These are phyloP conservation scores for Morone saxatilis DNA, from an alignment of 2,113 vertebrate species.

Conservation along the genomic window DNA sequence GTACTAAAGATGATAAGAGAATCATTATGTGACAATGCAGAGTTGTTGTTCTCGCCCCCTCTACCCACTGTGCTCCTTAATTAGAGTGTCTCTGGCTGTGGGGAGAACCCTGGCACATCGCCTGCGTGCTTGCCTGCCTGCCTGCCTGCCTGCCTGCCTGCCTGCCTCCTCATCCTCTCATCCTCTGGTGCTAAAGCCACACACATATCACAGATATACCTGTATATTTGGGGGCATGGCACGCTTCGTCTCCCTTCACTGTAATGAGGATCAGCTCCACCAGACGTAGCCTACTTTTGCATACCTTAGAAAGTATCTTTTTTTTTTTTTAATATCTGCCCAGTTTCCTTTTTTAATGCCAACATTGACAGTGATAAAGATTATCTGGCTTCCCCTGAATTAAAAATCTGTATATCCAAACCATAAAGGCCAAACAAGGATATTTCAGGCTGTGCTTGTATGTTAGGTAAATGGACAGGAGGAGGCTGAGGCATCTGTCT, in stretches of 20 bases:
- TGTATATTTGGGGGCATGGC: conserved; percentile 46
- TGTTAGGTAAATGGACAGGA: conserved; percentile 48
- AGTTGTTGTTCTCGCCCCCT: conserved; percentile 70
- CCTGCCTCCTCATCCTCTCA: conserved; percentile 56
- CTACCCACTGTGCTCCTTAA: conserved; percentile 79
- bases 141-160: conserved; percentile 43
- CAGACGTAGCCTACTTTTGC: conserved; percentile 41
- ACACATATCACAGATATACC: conserved; percentile 46
- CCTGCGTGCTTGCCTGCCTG: conserved; percentile 28
- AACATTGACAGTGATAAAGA: conserved; percentile 1
- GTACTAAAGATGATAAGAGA: conserved; percentile 70
- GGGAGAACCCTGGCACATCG: conserved; percentile 70
- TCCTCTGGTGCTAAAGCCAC: conserved; percentile 46
- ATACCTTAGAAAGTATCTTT: conserved; percentile 44
- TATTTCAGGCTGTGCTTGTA: conserved; percentile 15
- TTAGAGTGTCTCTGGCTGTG: conserved; percentile 77
- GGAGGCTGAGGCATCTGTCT: conserved; percentile 56
- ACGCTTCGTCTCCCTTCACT: conserved; percentile 23
- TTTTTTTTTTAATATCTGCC: conserved; percentile 13
- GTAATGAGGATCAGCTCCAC: conserved; percentile 58
- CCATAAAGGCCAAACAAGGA: conserved; percentile 8
- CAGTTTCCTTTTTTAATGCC: conserved; percentile 27
- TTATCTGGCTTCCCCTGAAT: neutral
- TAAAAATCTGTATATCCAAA: neutral
- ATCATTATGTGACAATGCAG: conserved; percentile 73